These are phyloP conservation scores for Malacoraja senta DNA, from an alignment of 2,797 vertebrate species.

Conservation along the genomic window DNA sequence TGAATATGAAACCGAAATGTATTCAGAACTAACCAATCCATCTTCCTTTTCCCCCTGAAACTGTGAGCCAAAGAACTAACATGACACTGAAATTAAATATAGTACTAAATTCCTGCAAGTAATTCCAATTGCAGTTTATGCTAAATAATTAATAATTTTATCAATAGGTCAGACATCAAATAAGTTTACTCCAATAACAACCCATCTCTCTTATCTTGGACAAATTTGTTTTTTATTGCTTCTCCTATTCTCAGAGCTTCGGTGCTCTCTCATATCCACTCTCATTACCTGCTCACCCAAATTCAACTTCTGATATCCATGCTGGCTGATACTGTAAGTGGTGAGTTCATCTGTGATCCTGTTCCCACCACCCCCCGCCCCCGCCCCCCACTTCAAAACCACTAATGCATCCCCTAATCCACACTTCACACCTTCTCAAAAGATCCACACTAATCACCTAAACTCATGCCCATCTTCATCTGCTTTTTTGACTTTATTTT, in stretches of 20 bases:
- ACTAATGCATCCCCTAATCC: neutral
- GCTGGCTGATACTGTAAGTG: neutral
- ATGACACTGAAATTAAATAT: neutral
- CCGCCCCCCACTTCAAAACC: neutral
- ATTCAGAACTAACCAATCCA: conserved; percentile 10
- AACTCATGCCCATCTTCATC: neutral
- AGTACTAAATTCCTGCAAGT: neutral
- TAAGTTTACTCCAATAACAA: neutral
- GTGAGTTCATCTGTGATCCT: neutral
- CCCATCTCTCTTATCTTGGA: neutral
- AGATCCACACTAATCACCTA: neutral
- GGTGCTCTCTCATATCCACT: neutral
- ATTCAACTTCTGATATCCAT: neutral
- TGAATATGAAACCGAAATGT: conserved; percentile 12
- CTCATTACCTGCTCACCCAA: neutral
- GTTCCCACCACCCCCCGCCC: neutral
- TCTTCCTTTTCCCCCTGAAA: neutral
- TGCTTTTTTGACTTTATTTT: neutral
- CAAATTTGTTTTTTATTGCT: neutral
- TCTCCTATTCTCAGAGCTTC: neutral
- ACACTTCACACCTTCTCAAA: neutral
- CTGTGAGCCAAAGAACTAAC: neutral
- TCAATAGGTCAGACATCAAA: neutral
- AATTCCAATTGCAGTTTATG: neutral
- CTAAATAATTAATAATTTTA: neutral